Percentiles rank a stretch among this genome's conserved stretches.
These are phyloP conservation scores for Parasteatoda tepidariorum DNA, from an alignment of 1,140 invertebrate genomes.

Conservation along the genomic window DNA sequence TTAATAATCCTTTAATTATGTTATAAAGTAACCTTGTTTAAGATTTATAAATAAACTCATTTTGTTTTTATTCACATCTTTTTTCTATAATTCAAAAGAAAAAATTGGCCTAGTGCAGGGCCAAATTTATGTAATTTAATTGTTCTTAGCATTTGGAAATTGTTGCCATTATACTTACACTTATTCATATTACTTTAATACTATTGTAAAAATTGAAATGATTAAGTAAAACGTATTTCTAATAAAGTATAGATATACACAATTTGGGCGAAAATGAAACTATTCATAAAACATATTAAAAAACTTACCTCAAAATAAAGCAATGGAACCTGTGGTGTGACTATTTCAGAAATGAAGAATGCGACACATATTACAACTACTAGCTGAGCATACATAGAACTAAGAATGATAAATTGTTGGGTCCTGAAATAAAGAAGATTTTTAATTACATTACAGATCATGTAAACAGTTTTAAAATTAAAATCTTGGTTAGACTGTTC, in stretches of 20 bases:
- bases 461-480: too few species aligned
- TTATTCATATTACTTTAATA: too few species aligned
- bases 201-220: too few species aligned
- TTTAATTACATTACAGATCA: not conserved
- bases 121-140: not conserved
- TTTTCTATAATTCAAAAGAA: too few species aligned
- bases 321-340: conserved; percentile 89
- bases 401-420: conserved; percentile 88
- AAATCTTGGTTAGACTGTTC: too few species aligned
- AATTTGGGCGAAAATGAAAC: too few species aligned
- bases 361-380: conserved; percentile 91
- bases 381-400: conserved; percentile 92
- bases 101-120: not conserved
- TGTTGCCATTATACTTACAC: not conserved
- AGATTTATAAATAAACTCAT: too few species aligned
- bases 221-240: not conserved
- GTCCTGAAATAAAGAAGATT: conserved; percentile 76
- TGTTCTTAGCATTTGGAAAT: not conserved
- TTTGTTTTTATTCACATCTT: too few species aligned
- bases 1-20: too few species aligned
- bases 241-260: too few species aligned
- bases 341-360: conserved; percentile 91
- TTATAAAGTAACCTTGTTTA: too few species aligned
- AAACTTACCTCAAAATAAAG: conserved; percentile 82
- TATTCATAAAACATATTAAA: conserved; percentile 80